phyloP scores from a whole-genome alignment of 1,140 invertebrate genomes.

The Musca domestica region DNA sequence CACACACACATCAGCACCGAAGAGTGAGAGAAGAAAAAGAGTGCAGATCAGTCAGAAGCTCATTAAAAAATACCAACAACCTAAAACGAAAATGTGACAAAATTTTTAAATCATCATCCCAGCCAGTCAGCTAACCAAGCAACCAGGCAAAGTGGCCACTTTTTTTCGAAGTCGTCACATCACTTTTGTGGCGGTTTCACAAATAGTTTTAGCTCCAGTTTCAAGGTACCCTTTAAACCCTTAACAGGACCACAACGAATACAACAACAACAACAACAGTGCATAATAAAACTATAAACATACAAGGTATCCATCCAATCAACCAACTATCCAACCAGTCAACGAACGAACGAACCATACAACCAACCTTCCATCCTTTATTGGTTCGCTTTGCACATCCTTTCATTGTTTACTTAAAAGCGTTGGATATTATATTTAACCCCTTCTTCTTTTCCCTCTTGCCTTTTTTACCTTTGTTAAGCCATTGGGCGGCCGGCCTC shows the following conservation, averaged over 20 bases:
- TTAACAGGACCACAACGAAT: neutral
- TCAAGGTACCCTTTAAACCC: too few species aligned
- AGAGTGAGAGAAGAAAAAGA: too few species aligned
- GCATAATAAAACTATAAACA: conserved; percentile 7
- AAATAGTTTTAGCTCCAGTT: too few species aligned
- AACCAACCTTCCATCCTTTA: conserved; percentile 5
- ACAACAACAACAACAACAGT: neutral
- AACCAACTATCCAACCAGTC: neutral
- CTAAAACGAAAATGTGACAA: conserved; percentile 54
- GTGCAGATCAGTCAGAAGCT: conserved; percentile 5
- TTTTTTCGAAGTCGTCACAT: too few species aligned
- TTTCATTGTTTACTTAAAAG: too few species aligned
- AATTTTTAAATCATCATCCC: conserved; percentile 52
- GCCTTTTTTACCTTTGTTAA: neutral
- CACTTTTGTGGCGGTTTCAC: too few species aligned
- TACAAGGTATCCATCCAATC: neutral
- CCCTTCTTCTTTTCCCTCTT: neutral
- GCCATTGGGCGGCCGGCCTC: neutral
- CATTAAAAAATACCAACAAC: conserved; percentile 53
- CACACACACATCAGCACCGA: neutral
- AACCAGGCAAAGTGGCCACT: too few species aligned
- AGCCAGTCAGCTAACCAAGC: neutral
- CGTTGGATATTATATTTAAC: neutral
- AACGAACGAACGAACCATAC: too few species aligned
- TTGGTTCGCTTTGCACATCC: neutral